Percentiles rank a stretch among this genome's conserved stretches.
phyloP scores from a whole-genome alignment of 2,888 invertebrate genomes.

The Fragum fragum region DNA sequence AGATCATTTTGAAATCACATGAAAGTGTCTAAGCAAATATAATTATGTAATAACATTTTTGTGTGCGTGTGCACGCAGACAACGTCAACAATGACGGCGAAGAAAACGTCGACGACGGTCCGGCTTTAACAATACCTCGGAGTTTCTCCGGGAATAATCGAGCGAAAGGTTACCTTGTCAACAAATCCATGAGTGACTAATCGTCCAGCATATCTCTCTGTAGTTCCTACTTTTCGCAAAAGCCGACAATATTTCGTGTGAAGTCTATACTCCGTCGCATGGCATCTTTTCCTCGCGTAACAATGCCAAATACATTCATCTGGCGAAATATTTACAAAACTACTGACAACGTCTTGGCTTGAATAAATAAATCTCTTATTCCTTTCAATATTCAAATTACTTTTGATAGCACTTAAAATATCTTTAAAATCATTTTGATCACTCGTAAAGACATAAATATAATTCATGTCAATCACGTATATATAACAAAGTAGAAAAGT shows the following conservation, averaged over 20 bases:
- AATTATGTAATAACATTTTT: too few species aligned
- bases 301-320: slow-evolving; percentile 12
- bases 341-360: not conserved
- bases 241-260: not conserved
- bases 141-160: too few species aligned
- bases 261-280: not conserved
- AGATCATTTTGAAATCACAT: too few species aligned
- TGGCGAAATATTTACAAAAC: not conserved
- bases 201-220: not conserved
- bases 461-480: not conserved
- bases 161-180: slow-evolving; percentile 25
- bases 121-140: too few species aligned
- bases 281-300: slow-evolving; percentile 6
- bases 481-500: not conserved
- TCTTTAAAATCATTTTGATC: slow-evolving; percentile 6
- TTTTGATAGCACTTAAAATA: not conserved
- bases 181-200: slow-evolving; percentile 3
- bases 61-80: too few species aligned
- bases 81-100: too few species aligned
- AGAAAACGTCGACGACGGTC: too few species aligned
- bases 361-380: not conserved
- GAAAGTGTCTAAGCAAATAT: too few species aligned
- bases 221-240: not conserved
- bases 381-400: not conserved
- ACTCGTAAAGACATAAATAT: not conserved